Evolutionary conservation across 64 coral and sea anemone species (phyloP), one percentile per base, ranked within the genome.

Genomic region (Porites lutea): DNA sequence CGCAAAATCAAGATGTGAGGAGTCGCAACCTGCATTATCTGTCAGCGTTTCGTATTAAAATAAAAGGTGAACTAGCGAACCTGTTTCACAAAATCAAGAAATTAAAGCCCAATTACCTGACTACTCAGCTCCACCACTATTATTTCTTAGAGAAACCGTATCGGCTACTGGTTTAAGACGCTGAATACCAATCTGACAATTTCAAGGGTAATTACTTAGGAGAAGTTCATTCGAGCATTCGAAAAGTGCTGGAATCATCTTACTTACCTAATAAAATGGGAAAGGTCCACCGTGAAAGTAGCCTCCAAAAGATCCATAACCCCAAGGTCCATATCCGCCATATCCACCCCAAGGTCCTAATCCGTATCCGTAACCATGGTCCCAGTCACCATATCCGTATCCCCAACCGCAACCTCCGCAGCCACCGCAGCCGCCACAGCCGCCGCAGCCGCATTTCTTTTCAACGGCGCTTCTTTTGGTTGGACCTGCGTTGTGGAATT

Each of bases 371-470:
- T 15, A 48, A 18, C 89, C 89, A 74, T 52, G 61, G 11, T 79
- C 89, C 10, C 70, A 69, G 13, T 13, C 51, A 54, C 73, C 90
- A 61, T n/a, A 72, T 6, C 68, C 79, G 18, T 50, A 67, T 11
- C 59, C 82, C 8, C 23, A 83, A 0, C 65, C 90, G 44, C 59
- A 46, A 11, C 12, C 63, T 86, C 82, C 54, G 54, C 27, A 82
- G 1, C 65, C 90, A 43, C 59, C 61, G 16, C 16, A 77, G 66
- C 82, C 91, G 13, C 89, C 66, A n/a, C 62, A 60, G 15, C 18
- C 63, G 23, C 82, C 82, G 23, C 20, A 86, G 47, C 91, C 91
- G 48, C 91, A 93, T 6, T 75, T 74, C 91, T 84, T 84, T 49
- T 19, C 48, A 20, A 84, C 62, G 52, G 64, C 62, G 44, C 18